These are phyloP conservation scores for Tauraco erythrolophus DNA, from an alignment of 2,113 vertebrate genomes.

Conservation along the genomic window DNA sequence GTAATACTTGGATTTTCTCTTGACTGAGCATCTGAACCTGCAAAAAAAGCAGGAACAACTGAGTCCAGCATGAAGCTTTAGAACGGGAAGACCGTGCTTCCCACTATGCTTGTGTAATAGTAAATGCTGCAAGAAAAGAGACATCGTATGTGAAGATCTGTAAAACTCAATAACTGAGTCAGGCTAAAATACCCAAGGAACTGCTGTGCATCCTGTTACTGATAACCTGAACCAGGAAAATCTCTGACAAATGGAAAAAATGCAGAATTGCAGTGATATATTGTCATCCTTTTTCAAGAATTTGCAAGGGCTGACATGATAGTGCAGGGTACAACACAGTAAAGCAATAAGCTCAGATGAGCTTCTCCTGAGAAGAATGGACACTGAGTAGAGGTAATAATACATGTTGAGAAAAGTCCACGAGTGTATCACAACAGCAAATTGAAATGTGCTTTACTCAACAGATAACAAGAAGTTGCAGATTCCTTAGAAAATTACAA, in stretches of 20 bases:
- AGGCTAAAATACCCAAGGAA: background rate
- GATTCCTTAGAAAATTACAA: background rate
- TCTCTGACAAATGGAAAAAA: background rate
- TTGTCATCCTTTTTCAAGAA: background rate
- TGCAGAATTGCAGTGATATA: background rate
- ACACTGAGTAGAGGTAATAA: background rate
- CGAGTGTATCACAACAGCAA: background rate
- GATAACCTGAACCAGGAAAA: background rate
- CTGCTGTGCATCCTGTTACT: background rate
- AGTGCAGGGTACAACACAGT: background rate
- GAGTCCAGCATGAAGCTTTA: background rate
- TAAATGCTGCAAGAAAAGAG: background rate
- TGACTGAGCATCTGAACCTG: background rate
- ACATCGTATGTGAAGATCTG: background rate
- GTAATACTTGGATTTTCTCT: background rate
- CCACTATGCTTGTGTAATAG: background rate
- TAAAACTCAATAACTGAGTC: background rate
- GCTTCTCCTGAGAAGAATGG: background rate
- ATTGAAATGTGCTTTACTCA: background rate
- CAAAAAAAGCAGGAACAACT: background rate
- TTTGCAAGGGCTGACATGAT: background rate
- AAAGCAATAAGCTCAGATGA: background rate
- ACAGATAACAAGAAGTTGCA: background rate
- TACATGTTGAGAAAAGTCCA: background rate
- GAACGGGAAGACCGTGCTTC: background rate